Evolutionary conservation across 2,113 vertebrate species (phyloP).

Genomic region (Atrichornis clamosus): DNA sequence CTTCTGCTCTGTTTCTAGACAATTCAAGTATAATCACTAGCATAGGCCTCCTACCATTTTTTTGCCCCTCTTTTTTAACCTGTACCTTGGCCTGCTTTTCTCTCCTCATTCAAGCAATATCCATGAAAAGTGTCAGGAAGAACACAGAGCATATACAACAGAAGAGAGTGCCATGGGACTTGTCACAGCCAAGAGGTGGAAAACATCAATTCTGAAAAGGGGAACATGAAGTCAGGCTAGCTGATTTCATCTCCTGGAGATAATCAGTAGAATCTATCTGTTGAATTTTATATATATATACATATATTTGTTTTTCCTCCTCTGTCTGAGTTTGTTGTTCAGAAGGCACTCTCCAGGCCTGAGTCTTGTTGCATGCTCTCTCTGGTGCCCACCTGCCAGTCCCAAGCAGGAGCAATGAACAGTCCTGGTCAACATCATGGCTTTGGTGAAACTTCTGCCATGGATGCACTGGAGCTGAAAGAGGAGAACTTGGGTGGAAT

Average conservation of each 20-base stretch:
- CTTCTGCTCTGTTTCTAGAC: background rate
- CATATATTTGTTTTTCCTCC: background rate
- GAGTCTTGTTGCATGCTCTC: rapidly evolving
- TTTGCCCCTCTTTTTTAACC: rapidly evolving
- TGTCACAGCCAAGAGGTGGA: rapidly evolving
- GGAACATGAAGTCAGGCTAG: background rate
- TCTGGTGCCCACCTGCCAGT: background rate
- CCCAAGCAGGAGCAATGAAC: rapidly evolving
- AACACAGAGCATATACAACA: background rate
- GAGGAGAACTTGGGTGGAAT: background rate
- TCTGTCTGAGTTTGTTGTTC: background rate
- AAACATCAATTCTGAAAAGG: background rate
- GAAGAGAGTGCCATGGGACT: rapidly evolving
- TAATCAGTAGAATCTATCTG: background rate
- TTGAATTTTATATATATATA: background rate
- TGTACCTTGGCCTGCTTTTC: background rate
- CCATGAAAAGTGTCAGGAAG: background rate
- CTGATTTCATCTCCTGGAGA: background rate
- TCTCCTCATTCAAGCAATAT: background rate
- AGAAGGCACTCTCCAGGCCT: background rate
- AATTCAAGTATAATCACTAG: background rate
- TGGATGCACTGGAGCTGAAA: rapidly evolving
- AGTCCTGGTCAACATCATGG: rapidly evolving
- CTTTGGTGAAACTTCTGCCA: background rate
- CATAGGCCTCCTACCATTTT: background rate